Evolutionary conservation across 2,113 vertebrate species (phyloP), one percentile per base, ranked within the genome.

Genomic region (Dipodomys ordii): DNA sequence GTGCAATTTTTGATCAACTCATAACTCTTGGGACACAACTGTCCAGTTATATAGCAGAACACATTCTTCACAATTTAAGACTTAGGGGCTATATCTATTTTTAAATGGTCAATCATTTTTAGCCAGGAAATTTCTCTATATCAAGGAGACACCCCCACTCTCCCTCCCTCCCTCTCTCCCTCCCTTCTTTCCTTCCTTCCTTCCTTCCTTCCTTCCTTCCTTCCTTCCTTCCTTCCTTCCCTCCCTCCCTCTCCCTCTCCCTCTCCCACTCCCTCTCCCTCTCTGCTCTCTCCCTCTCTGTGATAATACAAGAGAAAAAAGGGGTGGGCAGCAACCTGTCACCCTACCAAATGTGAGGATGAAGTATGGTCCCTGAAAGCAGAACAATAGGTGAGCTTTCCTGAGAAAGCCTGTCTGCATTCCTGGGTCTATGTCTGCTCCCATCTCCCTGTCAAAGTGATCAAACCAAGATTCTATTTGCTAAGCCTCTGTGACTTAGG

Each of bases 301-400:
- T 39, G 39, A 49, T 2, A 49, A 49, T 49, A 49, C 49, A 49
- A 49, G 49, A 49, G 49, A 49, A 8, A 27, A 76, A 19, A 13
- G 28, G 6, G 7, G 7, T 20, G 23, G 25, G 9, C 68, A 10
- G 20, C 7, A 11, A 39, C 15, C 23, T 12, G 11, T 20, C 32
- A 19, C 0, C 0, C 19, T 11, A 4, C 57, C 46, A 3, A 0
- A 0, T 5, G n/a, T 53, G 44, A 83, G 3, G 2, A 8, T 10
- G 18, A 4, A 20, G 28, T 0, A 0, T 3, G 15, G 49, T 46
- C 27, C 30, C 25, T 4, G 7, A 35, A 1, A 5, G 27, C 74
- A 86, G 68, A 19, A 3, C 39, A 46, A 2, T 1, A 57, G 39
- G 39, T 39, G 4, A 39, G 7, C 28, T 23, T 49, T 80, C 69